Evolutionary conservation across 2,113 vertebrate genomes (phyloP), one percentile per base, ranked within the genome.

Genomic region (Microtus richardsoni): DNA sequence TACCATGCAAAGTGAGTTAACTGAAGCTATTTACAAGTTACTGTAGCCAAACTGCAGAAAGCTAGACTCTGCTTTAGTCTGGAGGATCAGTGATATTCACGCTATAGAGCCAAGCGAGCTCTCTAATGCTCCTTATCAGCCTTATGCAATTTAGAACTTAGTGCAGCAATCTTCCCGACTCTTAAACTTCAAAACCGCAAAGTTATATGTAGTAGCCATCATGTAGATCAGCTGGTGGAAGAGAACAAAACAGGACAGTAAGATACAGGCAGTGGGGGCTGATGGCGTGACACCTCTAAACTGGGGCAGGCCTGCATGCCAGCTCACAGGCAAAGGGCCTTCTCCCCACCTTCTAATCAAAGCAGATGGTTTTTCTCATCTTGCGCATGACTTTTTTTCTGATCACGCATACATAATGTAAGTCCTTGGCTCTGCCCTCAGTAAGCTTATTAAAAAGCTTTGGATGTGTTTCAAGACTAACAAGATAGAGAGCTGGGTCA

Each of bases 131-230:
- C 98, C 97, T 98, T 96, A 98, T 98, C 97, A 98, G 98, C 98
- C 98, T 99, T 98, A 98, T 97, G 98, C 98, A 98, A 98, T 98
- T 99, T 99, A 99, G 99, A 99, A 99, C 99, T 99, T 99, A 99
- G 99, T 99, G 99, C 99, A 99, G 99, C 99, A 99, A 98, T 99
- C 99, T 99, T 99, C 99, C 99, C 99, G 99, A 99, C 99, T 99
- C 99, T 99, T 99, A 99, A 99, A 99, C 99, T 99, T 99, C 99
- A 99, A 99, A 99, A 99, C 99, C 95, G 99, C 99, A 99, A 99
- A 99, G 99, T 99, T 99, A 99, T 99, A 99, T 99, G 99, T 99
- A 97, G 99, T 99, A 99, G 99, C 99, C 99, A 99, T 99, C 99
- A 99, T 99, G 99, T 99, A 99, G 99, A 99, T 99, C 99, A 99